Evolutionary conservation across 2,888 invertebrate genomes (phyloP).

Genomic region (Oxyscelio sp.): DNA sequence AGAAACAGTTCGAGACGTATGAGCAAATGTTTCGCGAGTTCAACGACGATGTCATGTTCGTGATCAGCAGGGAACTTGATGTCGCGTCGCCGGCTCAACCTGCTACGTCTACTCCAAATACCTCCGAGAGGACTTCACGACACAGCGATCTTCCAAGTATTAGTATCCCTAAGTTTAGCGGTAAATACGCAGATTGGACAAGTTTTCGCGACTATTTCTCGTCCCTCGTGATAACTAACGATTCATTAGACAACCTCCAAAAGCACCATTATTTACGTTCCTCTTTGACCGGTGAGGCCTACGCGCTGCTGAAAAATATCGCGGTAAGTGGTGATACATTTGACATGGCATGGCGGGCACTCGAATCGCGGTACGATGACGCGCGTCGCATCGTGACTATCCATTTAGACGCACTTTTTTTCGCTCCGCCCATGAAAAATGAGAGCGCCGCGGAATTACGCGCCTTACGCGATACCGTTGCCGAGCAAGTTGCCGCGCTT

Average conservation of each 20-base stretch:
- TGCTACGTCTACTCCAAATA: too few relatives aligned
- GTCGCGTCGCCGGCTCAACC: too few relatives aligned
- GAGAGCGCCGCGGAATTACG: background rate
- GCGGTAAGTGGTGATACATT: background rate
- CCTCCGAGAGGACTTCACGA: too few relatives aligned
- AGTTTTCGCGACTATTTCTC: slow-evolving; percentile 8
- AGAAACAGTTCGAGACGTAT: too few relatives aligned
- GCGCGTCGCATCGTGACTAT: background rate
- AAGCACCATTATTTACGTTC: slow-evolving; percentile 6
- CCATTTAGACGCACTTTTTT: background rate
- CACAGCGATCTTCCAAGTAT: too few relatives aligned
- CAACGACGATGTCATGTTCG: too few relatives aligned
- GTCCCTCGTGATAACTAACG: background rate
- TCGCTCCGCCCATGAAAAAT: background rate
- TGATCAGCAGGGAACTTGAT: too few relatives aligned
- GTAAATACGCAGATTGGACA: slow-evolving; percentile 13
- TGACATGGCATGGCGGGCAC: background rate
- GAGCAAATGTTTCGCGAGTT: too few relatives aligned
- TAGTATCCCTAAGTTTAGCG: background rate
- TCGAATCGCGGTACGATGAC: background rate
- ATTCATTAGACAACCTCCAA: background rate
- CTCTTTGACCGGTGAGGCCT: slow-evolving; percentile 1
- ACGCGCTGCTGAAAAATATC: background rate
- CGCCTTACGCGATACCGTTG: background rate
- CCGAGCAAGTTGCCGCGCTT: background rate